These are phyloP conservation scores for Chrosomus eos DNA, from an alignment of 2,797 vertebrate species.

Conservation along the genomic window DNA sequence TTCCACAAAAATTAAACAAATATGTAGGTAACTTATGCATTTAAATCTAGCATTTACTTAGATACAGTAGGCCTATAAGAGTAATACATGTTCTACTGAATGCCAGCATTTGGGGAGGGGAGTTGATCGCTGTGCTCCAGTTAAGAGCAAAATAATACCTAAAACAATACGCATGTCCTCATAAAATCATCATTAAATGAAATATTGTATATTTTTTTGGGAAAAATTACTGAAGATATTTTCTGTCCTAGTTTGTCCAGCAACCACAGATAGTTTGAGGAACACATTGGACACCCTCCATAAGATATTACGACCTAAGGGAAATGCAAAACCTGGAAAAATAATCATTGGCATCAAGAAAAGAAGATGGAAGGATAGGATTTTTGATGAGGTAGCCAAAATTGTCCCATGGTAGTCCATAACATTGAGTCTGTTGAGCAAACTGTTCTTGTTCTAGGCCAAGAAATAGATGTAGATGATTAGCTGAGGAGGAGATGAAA, in stretches of 20 bases:
- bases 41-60: background rate
- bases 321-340: slow-evolving; percentile 36
- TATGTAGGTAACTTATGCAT: background rate
- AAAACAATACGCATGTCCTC: background rate
- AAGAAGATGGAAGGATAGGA: slow-evolving; percentile 17
- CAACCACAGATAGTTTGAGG: slow-evolving; percentile 25
- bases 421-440: slow-evolving; percentile 19
- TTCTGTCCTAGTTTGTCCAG: background rate
- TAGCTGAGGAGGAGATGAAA: slow-evolving; percentile 8
- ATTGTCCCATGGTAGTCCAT: slow-evolving; percentile 35
- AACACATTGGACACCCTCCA: slow-evolving; percentile 17
- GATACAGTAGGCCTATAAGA: background rate
- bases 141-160: slow-evolving; percentile 8
- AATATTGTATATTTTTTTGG: background rate
- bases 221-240: background rate
- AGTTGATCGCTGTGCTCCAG: background rate
- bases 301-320: slow-evolving; percentile 37
- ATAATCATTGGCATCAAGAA: slow-evolving; percentile 27
- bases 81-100: background rate
- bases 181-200: background rate
- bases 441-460: slow-evolving; percentile 1
- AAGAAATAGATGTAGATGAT: slow-evolving; percentile 34
- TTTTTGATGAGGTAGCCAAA: slow-evolving; percentile 30
- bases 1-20: background rate
- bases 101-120: background rate